Base-by-base conservation (phyloP, 92 coral and sea anemone genomes). In the Chrysogorgia sp. region DNA sequence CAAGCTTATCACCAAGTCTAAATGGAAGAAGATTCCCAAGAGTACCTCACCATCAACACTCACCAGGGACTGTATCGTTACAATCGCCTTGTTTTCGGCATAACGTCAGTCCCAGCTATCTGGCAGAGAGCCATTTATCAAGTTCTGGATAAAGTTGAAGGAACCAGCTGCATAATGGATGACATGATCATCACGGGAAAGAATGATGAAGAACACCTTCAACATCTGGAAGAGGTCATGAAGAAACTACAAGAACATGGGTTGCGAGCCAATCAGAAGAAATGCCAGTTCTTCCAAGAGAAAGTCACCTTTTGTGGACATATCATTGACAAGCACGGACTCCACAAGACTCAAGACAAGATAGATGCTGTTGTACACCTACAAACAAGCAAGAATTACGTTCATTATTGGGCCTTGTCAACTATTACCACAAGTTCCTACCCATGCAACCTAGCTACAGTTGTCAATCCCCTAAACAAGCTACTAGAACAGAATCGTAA, bases 391-490 rank as follows among this genome's bases (percentile, higher is more conserved):
- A 65, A 53, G 78, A 86, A 56, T n/a, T 86, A 43, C 59, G 84
- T 52, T 86, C 84, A 59, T 83, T 86, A 26, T 49, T 81, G 9
- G 80, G 86, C 13, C 79, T 81, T 24, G 77, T 86, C 28, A 81
- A 74, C 57, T 86, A 86, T 61, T 70, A n/a, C n/a, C n/a, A n/a
- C n/a, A n/a, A n/a, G n/a, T n/a, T n/a, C n/a, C n/a, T n/a, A n/a
- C n/a, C n/a, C n/a, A n/a, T n/a, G n/a, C n/a, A n/a, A n/a, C n/a
- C n/a, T n/a, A n/a, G n/a, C n/a, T n/a, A n/a, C n/a, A n/a, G n/a
- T n/a, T n/a, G n/a, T n/a, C n/a, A n/a, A n/a, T n/a, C n/a, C n/a
- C n/a, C n/a, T n/a, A n/a, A n/a, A n/a, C n/a, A n/a, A n/a, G n/a
- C n/a, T n/a, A n/a, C n/a, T n/a, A n/a, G n/a, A n/a, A n/a, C n/a